Evolutionary conservation across 2,888 invertebrate species (phyloP), one percentile per base, ranked within the genome.

Genomic region (Himalopsyche japonica): DNA sequence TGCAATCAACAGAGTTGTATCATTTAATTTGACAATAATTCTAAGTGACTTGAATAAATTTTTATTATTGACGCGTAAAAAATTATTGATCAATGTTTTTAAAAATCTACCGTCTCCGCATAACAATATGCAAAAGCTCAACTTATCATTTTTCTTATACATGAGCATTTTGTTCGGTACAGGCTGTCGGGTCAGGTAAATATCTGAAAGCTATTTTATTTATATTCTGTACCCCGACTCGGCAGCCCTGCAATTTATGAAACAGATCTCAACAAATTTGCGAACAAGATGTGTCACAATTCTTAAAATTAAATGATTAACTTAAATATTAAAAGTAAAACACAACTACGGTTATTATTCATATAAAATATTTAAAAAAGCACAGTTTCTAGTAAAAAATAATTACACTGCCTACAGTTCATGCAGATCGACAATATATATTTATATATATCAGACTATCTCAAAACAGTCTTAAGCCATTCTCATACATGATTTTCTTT

Each of bases 381-480:
- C 84, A 84, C 84, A 78, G 81, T 84, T 79, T 76, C 84, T 84
- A 84, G 81, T 84, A 81, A 80, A 48, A 81, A 84, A 81, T 84
- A 84, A 80, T 48, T 84, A 81, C 78, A 70, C 27, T 27, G 27
- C 84, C 81, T 77, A 49, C 78, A 81, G 81, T 57, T 70, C 70
- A 70, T 82, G 85, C 85, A 85, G 80, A 82, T 85, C 82, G 79
- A 79, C 82, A 79, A 70, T 85, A 80, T 79, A 47, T 20, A 27
- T 43, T 10, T 30, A 77, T 30, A 84, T 84, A 85, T 80, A 85
- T 82, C 85, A 85, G 80, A 85, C 85, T 85, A 85, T 82, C 77
- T 24, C 48, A 48, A 85, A 85, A 85, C 85, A 85, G 85, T 85
- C 85, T 85, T 85, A 48, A 84, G 81, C 84, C 81, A 81, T 81